Conservation (phyloP, 2,797 vertebrate species). For the Cryptoprocta ferox region DNA sequence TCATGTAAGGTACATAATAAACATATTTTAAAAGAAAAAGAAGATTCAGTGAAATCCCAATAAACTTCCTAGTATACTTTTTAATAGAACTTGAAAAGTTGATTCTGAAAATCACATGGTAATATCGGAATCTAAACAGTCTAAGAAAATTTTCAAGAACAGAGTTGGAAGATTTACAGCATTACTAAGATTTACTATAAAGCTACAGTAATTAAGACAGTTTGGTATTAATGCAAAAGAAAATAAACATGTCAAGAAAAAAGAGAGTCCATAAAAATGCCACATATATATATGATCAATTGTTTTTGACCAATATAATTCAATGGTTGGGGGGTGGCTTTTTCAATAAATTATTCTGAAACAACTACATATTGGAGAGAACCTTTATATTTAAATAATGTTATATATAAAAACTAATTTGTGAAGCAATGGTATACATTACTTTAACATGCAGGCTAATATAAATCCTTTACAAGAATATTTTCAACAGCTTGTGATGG, state of each 20-base stretch:
- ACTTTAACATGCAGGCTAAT: neutral
- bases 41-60: neutral
- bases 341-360: neutral
- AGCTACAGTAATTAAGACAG: neutral
- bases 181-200: neutral
- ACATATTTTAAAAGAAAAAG: neutral
- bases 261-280: neutral
- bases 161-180: neutral
- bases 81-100: neutral
- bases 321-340: neutral
- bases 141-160: neutral
- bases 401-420: neutral
- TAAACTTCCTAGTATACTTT: neutral
- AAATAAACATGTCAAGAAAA: neutral
- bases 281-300: neutral
- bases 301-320: neutral
- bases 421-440: neutral
- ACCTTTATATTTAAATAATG: neutral
- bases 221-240: neutral
- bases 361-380: neutral
- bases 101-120: neutral
- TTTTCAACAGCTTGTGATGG: neutral
- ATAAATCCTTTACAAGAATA: neutral
- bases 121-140: neutral
- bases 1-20: conserved; percentile 52